Evolutionary conservation across 1,140 invertebrate species (phyloP), one percentile per base, ranked within the genome.

Genomic region (Wiebesia pumilae): DNA sequence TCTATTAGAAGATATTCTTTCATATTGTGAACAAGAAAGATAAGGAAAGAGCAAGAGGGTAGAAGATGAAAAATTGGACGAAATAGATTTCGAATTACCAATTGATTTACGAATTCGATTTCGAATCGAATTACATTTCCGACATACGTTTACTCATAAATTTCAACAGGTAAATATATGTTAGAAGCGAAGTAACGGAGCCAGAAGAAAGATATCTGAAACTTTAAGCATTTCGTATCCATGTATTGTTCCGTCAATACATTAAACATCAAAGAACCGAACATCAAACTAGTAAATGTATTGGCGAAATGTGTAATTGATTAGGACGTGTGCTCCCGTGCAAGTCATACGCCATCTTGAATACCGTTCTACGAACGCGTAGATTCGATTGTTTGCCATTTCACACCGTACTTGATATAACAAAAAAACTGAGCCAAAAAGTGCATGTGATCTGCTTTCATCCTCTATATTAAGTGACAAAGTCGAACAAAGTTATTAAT

Each of bases 291-390:
- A 19, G 1, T 27, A 33, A 40, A 73, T 73, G 10, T 33, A 30
- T 82, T 71, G n/a, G 7, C 30, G 4, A 69, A 71, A 24, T 71
- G 40, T 33, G 38, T 35, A 43, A 84, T 84, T 77, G 69, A 82
- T 82, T 47, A n/a, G 38, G 21, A 71, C 35, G 35, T 24, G 43
- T 4, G 21, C 14, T 27, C 1, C 16, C 19, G 30, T 33, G 10
- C 21, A 78, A 69, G 12, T 40, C 16, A 73, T 27, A n/a, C 75
- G 84, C 87, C 84, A 86, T 88, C 73, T 88, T 85, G 88, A 73
- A 87, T 78, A 27, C 81, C 73, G 65, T 43, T 9, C 27, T 33
- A 2, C 3, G 30, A 47, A 47, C 27, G 3, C 16, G 14, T 0
- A 9, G 38, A 80, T 38, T 24, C 51, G 47, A 58, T 21, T 83